Conservation (phyloP, 1,140 invertebrate species). For the Callitettix versicolor region DNA sequence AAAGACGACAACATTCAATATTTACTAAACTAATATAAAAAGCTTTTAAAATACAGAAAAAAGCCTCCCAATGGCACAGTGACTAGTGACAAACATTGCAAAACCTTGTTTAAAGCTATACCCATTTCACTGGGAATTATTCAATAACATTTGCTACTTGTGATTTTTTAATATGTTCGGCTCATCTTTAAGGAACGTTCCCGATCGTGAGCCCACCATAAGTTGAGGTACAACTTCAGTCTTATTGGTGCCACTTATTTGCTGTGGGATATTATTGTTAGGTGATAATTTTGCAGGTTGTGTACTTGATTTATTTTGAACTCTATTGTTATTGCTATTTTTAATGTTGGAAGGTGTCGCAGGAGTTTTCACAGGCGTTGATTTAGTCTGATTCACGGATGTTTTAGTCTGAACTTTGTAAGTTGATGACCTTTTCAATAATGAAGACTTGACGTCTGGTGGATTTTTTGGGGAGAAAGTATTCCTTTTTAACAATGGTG, state of each 20-base stretch:
- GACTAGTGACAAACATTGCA: constrained; percentile 13
- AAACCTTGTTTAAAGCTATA: not conserved
- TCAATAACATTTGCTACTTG: constrained; percentile 31
- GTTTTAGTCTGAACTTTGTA: constrained; percentile 20
- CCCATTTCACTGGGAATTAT: not conserved
- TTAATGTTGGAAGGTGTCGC: constrained; percentile 38
- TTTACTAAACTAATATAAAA: too few relatives aligned
- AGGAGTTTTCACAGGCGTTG: constrained; percentile 33
- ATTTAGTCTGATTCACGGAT: constrained; percentile 7
- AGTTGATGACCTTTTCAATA: constrained; percentile 16
- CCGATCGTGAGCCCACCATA: constrained; percentile 44
- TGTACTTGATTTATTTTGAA: constrained; percentile 10
- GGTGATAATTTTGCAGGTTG: not conserved
- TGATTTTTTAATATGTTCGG: constrained; percentile 42
- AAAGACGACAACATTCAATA: too few relatives aligned
- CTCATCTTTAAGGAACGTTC: constrained; percentile 62
- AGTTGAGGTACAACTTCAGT: constrained; percentile 18
- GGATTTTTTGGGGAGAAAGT: constrained; percentile 2
- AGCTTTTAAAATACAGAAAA: not conserved
- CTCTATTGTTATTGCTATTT: constrained; percentile 25
- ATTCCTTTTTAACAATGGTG: not conserved
- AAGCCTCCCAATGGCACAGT: constrained; percentile 17
- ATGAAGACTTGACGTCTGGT: not conserved
- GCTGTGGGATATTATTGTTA: not conserved
- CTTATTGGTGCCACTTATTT: constrained; percentile 10